Evolutionary conservation across 2,113 vertebrate genomes (phyloP), one percentile per base, ranked within the genome.

Genomic region (Seriola rivoliana): DNA sequence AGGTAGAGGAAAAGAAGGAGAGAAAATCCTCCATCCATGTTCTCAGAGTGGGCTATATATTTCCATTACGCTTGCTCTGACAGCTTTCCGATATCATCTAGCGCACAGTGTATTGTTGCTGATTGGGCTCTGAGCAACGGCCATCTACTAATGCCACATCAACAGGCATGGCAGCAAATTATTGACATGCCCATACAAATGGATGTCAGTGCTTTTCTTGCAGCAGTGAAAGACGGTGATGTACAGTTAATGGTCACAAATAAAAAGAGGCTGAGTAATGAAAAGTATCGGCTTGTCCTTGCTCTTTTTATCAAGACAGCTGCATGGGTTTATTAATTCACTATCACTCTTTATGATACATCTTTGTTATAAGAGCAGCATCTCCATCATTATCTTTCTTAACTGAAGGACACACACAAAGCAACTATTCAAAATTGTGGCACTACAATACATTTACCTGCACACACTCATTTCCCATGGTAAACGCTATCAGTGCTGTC

Each of bases 1-100:
- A n/a, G 54, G 59, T 29, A n/a, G 34, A 42, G 48, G 0, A 0
- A 9, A 8, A 58, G 25, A 44, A 5, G 10, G 5, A 38, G 63
- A 58, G 44, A 77, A 59, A 78, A 80, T 55, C 77, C 40, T 57
- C 54, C 48, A 66, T 82, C 70, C 44, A 12, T 78, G 42, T 71
- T 79, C 32, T 79, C 60, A 1, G 59, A 64, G 75, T 11, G 7
- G 65, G 59, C 62, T 29, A 88, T 92, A 72, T 50, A 80, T 93
- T 92, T 86, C 84, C 84, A 92, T 93, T 86, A 92, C 21, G 3
- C 63, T 62, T 9, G 5, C 82, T 71, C 68, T 82, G 92, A 91
- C 91, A 93, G 91, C 79, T 91, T 75, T 72, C 82, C 66, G 64
- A 90, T 91, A 87, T 58, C 85, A 75, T 80, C 87, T 25, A 38